Percentiles rank a stretch among this genome's conserved stretches.
Conservation (phyloP, 2,797 vertebrate genomes). For the Neosilurus hyrtlii region DNA sequence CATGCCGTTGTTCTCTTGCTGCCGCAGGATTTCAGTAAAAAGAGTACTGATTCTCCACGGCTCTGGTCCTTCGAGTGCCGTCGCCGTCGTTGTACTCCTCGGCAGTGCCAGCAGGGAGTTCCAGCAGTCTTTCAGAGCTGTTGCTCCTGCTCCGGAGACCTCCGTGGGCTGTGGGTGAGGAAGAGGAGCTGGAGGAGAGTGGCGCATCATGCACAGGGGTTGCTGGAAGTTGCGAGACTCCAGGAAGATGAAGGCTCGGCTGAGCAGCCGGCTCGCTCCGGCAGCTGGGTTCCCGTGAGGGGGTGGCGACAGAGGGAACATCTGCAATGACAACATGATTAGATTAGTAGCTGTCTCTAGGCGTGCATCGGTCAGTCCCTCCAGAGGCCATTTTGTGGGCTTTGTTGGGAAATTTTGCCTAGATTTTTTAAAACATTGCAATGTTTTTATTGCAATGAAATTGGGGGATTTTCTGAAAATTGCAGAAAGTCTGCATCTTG, state of each 20-base stretch:
- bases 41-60: constrained; percentile 96
- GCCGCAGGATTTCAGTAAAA: constrained; percentile 77
- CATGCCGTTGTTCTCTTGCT: not conserved
- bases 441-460: too few relatives aligned
- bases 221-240: constrained; percentile 60
- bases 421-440: too few relatives aligned
- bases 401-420: too few relatives aligned
- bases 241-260: constrained; percentile 78
- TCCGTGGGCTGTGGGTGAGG: constrained; percentile 72
- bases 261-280: constrained; percentile 72
- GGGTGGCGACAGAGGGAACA: constrained; percentile 61
- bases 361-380: not conserved
- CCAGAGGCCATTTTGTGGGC: too few relatives aligned
- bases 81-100: constrained; percentile 89
- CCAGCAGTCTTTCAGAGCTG: constrained; percentile 86
- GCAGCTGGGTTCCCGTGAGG: constrained; percentile 73
- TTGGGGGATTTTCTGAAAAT: too few relatives aligned
- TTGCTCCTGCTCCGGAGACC: constrained; percentile 82
- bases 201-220: constrained; percentile 69
- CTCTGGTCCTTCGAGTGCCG: constrained; percentile 80
- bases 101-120: constrained; percentile 67
- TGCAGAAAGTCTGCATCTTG: too few relatives aligned
- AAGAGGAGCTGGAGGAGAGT: constrained; percentile 72
- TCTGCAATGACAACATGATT: constrained; percentile 68
- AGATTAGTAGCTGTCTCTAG: not conserved